Evolutionary conservation across 2,797 vertebrate genomes (phyloP).

Genomic region (Crax fasciolata): DNA sequence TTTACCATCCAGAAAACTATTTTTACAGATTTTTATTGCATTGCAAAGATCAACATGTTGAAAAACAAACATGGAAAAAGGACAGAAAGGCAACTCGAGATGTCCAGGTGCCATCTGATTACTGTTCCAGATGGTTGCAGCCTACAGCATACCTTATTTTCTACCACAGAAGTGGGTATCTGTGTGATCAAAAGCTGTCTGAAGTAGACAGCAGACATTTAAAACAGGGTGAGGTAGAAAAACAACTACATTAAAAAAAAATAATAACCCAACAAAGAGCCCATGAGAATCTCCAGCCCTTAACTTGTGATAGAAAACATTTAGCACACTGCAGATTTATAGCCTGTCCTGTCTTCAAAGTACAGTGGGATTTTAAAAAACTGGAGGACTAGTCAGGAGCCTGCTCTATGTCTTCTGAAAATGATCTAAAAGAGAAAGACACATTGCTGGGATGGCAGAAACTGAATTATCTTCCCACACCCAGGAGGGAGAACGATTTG

Average conservation of each 20-base stretch:
- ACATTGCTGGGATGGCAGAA: background rate
- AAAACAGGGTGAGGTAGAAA: background rate
- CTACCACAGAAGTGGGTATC: background rate
- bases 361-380: background rate
- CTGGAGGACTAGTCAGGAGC: background rate
- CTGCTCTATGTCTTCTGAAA: background rate
- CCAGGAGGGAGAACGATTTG: background rate
- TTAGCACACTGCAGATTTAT: background rate
- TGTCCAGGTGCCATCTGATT: background rate
- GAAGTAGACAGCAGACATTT: background rate
- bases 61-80: background rate
- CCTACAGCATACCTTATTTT: background rate
- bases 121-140: background rate
- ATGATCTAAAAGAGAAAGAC: background rate
- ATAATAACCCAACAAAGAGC: background rate
- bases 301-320: background rate
- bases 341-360: background rate
- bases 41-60: background rate
- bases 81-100: background rate
- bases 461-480: background rate
- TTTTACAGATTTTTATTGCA: background rate
- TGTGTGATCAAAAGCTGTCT: background rate
- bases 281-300: background rate
- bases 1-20: background rate
- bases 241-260: background rate